phyloP scores from a whole-genome alignment of 2,888 invertebrate genomes.

The Horisme vitalbata region DNA sequence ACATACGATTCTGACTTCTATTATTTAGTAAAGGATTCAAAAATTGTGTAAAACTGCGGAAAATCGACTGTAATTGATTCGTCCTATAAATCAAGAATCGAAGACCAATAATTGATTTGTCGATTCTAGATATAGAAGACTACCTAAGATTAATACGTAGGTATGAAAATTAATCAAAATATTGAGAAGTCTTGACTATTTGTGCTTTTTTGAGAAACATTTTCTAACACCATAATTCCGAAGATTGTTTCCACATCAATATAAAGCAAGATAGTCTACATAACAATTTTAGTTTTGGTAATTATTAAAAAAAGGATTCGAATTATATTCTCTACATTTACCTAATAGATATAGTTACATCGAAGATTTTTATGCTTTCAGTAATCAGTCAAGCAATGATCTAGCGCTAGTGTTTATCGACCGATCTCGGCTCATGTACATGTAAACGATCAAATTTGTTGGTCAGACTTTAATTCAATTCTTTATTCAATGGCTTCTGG shows the following conservation, averaged over 20 bases:
- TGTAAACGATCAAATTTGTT: too few species aligned
- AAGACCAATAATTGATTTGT: neutral
- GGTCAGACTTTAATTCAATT: too few species aligned
- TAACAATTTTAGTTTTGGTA: conserved; percentile 56
- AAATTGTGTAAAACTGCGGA: conserved; percentile 3
- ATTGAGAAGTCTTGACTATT: neutral
- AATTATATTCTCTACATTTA: conserved; percentile 63
- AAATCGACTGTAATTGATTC: too few species aligned
- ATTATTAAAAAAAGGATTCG: conserved; percentile 66
- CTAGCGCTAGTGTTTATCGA: too few species aligned
- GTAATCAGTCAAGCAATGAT: conserved; percentile 54
- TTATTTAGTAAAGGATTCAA: conserved; percentile 3
- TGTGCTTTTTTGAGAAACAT: neutral
- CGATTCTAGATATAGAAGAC: too few species aligned
- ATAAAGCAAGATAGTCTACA: conserved; percentile 50
- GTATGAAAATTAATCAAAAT: neutral
- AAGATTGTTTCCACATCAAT: conserved; percentile 56
- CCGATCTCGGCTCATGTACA: too few species aligned
- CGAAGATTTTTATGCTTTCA: conserved; percentile 45
- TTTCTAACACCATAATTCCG: neutral
- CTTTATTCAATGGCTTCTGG: too few species aligned
- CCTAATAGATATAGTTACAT: conserved; percentile 45
- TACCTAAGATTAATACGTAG: too few species aligned
- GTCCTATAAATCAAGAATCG: too few species aligned
- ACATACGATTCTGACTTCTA: neutral